Evolutionary conservation across 2,113 vertebrate genomes (phyloP).

Genomic region (Urocynchramus pylzowi): DNA sequence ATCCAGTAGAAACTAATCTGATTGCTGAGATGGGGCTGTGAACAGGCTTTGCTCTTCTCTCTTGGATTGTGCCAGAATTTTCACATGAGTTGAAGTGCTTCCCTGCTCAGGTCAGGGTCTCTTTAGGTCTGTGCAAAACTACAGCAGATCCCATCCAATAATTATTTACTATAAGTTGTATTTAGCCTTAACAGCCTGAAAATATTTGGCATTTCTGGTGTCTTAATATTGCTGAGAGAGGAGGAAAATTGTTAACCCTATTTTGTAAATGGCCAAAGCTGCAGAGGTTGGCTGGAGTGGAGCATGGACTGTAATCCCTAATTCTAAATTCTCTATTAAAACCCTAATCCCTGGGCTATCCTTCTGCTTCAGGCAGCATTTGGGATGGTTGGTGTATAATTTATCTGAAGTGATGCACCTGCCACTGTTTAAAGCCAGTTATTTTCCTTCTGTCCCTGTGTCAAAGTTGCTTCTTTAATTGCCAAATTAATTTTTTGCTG

Average conservation of each 20-base stretch:
- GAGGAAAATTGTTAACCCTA: neutral
- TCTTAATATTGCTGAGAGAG: neutral
- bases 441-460: neutral
- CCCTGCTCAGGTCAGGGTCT: neutral
- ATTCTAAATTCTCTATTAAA: conserved; percentile 25
- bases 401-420: neutral
- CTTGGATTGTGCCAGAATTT: neutral
- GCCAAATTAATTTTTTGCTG: neutral
- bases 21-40: neutral
- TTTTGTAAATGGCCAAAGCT: neutral
- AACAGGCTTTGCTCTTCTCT: neutral
- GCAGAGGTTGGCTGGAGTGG: neutral
- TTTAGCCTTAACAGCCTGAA: neutral
- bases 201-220: neutral
- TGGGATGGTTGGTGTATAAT: neutral
- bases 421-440: neutral
- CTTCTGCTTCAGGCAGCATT: conserved; percentile 8
- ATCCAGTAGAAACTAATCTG: neutral
- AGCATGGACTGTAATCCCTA: neutral
- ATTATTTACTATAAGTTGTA: neutral
- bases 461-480: neutral
- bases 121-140: neutral
- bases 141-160: neutral
- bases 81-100: neutral
- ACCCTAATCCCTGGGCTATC: neutral